Evolutionary conservation across 1,140 invertebrate species (phyloP), one percentile per base, ranked within the genome.

Genomic region (Branchinecta lynchi): DNA sequence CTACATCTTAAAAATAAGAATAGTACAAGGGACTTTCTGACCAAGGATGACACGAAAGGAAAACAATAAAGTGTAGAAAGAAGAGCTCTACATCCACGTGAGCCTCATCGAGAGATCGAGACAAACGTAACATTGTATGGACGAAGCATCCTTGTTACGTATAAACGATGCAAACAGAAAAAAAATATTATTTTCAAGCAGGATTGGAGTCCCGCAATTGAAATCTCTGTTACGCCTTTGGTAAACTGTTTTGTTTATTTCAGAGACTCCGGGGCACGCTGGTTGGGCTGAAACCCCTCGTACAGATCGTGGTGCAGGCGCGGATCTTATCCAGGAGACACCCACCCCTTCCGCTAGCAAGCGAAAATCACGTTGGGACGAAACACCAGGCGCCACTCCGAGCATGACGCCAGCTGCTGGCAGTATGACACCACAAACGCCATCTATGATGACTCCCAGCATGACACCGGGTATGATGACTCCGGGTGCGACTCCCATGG

Each of bases 201-300:
- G 32, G 32, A 32, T 32, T 32, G 1, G 32, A 32, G 32, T 32
- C 32, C 32, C 32, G 1, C 1, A 5, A 32, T 32, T 32, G 32
- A 32, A 32, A 32, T 32, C 32, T 32, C 32, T 32, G 32, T 32
- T 32, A 32, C 32, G 32, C 5, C 32, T 32, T 32, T 71, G 3
- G 7, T 68, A 21, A n/a, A 69, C 21, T 67, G 21, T 45, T 44
- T 65, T 66, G 20, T 72, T 71, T 44, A 70, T 74, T 76, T 20
- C 74, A 87, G 94, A 96, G 81, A 98, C 94, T 5, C 93, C 94
- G 7, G 93, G 91, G 0, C 92, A 96, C 79, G 92, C 90, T 77
- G 93, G 93, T 17, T 98, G 96, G 89, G 94, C 96, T 12, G 96
- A 99, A 81, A 99, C 96, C 0, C 96, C 96, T 0, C 86, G 92